Percentiles rank a stretch among this genome's conserved stretches.
Evolutionary conservation across 2,797 vertebrate genomes (phyloP).

Genomic region (Acanthurus tractus): DNA sequence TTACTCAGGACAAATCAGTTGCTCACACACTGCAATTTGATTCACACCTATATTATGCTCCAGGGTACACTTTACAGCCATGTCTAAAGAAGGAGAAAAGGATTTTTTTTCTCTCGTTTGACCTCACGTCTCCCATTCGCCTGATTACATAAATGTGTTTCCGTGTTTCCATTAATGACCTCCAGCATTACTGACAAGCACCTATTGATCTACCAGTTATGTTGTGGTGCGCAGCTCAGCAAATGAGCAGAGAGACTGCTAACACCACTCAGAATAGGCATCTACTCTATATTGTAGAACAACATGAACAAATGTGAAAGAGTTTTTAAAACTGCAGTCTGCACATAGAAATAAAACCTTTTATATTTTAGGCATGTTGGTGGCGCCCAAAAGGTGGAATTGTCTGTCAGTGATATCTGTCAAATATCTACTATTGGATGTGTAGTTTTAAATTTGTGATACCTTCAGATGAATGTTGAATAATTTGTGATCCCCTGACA

Average conservation of each 20-base stretch:
- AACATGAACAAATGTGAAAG: conserved; percentile 8
- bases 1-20: not conserved
- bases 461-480: not conserved
- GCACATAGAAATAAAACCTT: not conserved
- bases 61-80: conserved; percentile 5
- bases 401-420: not conserved
- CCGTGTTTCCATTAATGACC: conserved; percentile 75
- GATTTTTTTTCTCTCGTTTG: conserved; percentile 29
- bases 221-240: conserved; percentile 50
- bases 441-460: not conserved
- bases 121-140: conserved; percentile 53
- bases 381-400: not conserved
- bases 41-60: not conserved
- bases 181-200: conserved; percentile 65
- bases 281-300: conserved; percentile 30
- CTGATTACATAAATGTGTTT: conserved; percentile 77
- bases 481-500: not conserved
- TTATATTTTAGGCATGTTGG: not conserved
- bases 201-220: conserved; percentile 72
- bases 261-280: conserved; percentile 23
- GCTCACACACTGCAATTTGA: not conserved
- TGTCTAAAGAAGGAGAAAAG: conserved; percentile 19
- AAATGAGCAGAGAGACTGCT: conserved; percentile 51
- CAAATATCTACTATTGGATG: not conserved
- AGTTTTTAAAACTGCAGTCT: not conserved